Percentiles rank a stretch among this genome's conserved stretches.
These are phyloP conservation scores for Desmophyllum pertusum DNA, from an alignment of 92 coral and sea anemone species.

Conservation along the genomic window DNA sequence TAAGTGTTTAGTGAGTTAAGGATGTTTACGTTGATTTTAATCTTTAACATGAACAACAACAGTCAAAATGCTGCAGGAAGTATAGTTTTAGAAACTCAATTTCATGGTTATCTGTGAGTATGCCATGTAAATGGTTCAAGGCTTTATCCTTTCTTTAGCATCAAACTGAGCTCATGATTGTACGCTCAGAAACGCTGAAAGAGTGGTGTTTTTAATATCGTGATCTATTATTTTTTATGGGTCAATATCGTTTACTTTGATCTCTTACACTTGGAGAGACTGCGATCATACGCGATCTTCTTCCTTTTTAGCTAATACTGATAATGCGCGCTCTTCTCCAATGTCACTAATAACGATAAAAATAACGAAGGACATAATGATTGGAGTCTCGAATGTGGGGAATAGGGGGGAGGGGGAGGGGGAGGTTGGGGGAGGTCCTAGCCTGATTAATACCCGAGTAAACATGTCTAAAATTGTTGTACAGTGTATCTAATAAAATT, in stretches of 20 bases:
- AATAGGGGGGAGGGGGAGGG: not conserved
- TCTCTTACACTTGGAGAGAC: not conserved
- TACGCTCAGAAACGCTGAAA: too few species aligned
- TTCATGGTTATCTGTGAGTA: too few species aligned
- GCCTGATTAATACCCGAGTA: not conserved
- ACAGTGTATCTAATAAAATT: not conserved
- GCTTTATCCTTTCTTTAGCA: too few species aligned
- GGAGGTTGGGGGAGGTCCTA: not conserved
- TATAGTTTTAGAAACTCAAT: not conserved
- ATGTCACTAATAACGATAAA: not conserved
- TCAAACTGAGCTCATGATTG: too few species aligned
- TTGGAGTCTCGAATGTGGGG: too few species aligned
- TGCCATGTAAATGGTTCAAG: too few species aligned
- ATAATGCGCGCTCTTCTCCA: not conserved
- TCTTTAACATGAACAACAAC: not conserved
- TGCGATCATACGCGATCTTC: not conserved
- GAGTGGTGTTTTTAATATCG: not conserved
- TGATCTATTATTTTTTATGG: not conserved
- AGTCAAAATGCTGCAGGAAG: not conserved
- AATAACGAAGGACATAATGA: not conserved
- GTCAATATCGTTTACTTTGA: not conserved
- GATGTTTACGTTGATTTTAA: not conserved
- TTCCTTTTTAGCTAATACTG: not conserved
- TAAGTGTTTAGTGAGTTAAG: conserved; percentile 2
- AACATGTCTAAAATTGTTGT: not conserved